Percentiles rank a stretch among this genome's conserved stretches.
These are phyloP conservation scores for Ictalurus punctatus DNA, from an alignment of 2,113 vertebrate species.

Conservation along the genomic window DNA sequence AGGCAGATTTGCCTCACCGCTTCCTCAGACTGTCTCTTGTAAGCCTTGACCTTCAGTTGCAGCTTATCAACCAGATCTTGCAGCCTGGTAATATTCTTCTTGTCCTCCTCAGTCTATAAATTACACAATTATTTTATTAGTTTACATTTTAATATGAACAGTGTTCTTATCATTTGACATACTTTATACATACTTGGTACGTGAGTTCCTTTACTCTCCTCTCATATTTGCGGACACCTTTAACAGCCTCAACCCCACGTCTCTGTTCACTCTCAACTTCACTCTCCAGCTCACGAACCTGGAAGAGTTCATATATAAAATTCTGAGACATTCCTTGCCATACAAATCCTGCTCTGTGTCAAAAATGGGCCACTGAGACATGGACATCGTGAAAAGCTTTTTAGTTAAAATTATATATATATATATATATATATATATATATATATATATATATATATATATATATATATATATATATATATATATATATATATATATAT, in stretches of 20 bases:
- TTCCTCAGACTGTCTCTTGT: slow-evolving; percentile 91
- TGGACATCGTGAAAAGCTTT: no score
- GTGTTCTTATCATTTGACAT: background rate
- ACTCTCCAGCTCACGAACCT: slow-evolving; percentile 78
- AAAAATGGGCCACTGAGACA: background rate
- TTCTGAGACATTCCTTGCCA: background rate
- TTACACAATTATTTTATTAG: background rate
- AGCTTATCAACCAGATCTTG: slow-evolving; percentile 77
- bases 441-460: no score
- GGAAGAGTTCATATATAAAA: background rate
- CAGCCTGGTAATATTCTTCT: slow-evolving; percentile 47
- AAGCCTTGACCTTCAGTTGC: slow-evolving; percentile 89
- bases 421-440: no score
- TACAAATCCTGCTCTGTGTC: background rate
- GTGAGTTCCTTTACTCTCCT: slow-evolving; percentile 56
- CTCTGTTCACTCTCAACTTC: slow-evolving; percentile 81
- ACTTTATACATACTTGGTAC: slow-evolving; percentile 46
- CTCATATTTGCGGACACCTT: slow-evolving; percentile 48
- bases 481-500: no score
- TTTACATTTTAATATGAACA: background rate
- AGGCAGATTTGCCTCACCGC: slow-evolving; percentile 52
- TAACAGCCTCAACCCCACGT: slow-evolving; percentile 59
- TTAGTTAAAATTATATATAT: no score
- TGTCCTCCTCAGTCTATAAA: slow-evolving; percentile 55
- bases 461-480: no score